A percentile compares a stretch with the other conserved stretches of the same genome.
phyloP scores from a whole-genome alignment of 2,113 vertebrate genomes.

The Rallus limicola region DNA sequence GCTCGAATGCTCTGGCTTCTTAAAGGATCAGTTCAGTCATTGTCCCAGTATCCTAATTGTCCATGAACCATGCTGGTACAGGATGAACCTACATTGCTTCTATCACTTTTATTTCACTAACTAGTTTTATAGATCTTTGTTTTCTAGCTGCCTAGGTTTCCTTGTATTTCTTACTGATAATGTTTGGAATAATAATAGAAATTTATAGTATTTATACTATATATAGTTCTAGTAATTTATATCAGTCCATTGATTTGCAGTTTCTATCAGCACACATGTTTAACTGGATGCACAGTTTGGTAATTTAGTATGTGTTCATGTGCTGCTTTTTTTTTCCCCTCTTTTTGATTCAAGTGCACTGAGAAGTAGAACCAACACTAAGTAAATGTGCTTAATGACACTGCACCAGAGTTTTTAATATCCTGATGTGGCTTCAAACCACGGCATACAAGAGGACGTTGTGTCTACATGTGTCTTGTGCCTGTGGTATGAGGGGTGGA shows the following conservation, averaged over 20 bases:
- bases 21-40: neutral
- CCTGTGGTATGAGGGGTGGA: neutral
- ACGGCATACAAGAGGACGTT: neutral
- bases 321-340: neutral
- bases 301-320: neutral
- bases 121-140: neutral
- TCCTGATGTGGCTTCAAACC: neutral
- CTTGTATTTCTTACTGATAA: neutral
- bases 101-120: neutral
- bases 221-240: neutral
- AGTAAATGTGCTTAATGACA: neutral
- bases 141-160: neutral
- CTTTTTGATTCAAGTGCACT: neutral
- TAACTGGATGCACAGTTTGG: neutral
- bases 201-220: neutral
- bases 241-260: neutral
- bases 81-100: neutral
- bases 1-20: neutral
- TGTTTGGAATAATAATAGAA: neutral
- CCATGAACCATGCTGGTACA: neutral
- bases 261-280: neutral
- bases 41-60: neutral
- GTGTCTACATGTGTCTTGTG: fast-evolving
- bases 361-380: neutral
- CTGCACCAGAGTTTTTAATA: neutral